A percentile compares a stretch with the other conserved stretches of the same genome.
Evolutionary conservation across 1,140 invertebrate genomes (phyloP).

Genomic region (Triops cancriformis): DNA sequence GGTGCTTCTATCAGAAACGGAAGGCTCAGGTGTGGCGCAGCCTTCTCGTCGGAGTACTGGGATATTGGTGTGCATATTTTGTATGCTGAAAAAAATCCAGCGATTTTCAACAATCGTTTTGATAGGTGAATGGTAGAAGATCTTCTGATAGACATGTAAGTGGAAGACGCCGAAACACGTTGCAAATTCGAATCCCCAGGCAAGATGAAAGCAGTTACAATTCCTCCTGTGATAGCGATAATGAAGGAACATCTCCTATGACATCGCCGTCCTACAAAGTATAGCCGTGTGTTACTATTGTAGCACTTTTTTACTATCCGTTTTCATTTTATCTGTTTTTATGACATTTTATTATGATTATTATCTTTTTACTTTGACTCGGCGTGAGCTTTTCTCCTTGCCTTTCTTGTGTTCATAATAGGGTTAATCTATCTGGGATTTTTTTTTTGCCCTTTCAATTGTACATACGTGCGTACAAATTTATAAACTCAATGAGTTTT

Average conservation of each 20-base stretch:
- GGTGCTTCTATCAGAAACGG: conserved; percentile 24
- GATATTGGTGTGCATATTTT: not conserved
- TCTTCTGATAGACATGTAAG: not conserved
- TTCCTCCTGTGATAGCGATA: conserved; percentile 38
- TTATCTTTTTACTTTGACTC: too few species aligned
- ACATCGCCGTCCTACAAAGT: conserved; percentile 32
- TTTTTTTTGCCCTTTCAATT: too few species aligned
- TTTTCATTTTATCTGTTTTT: too few species aligned
- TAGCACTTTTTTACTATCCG: conserved; percentile 1
- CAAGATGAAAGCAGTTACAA: conserved; percentile 37
- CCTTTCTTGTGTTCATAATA: too few species aligned
- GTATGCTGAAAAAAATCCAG: not conserved
- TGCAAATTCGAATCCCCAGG: not conserved
- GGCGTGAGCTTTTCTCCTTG: too few species aligned
- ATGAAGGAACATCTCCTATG: conserved; percentile 23
- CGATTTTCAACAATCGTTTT: not conserved
- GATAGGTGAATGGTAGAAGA: not conserved
- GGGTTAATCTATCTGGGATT: too few species aligned
- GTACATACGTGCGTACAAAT: too few species aligned
- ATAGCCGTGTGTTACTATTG: not conserved
- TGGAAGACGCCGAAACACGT: not conserved
- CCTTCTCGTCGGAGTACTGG: not conserved
- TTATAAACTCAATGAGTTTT: too few species aligned
- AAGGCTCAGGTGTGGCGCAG: not conserved
- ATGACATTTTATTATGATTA: too few species aligned